Base-by-base conservation (phyloP, 2,888 invertebrate species). In the Teinopalpus imperialis region DNA sequence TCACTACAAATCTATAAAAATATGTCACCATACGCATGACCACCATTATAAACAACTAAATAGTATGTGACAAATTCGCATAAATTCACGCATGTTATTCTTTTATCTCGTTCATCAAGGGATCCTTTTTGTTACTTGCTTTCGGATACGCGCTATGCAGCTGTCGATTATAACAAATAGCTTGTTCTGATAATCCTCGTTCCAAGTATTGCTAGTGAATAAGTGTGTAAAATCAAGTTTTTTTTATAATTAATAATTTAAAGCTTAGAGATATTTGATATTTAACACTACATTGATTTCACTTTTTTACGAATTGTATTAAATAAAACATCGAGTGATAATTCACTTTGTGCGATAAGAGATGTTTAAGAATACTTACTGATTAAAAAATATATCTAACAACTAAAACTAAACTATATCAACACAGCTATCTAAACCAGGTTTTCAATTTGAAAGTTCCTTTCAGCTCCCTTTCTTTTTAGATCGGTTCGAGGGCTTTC, bases 91-190 rank as follows among this genome's bases (percentile, higher is more conserved):
- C 45, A 46, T 52, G 53, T 56, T 57, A 58, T 74, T 76, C 77
- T 79, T 80, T 81, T 81, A 76, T 74, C 70, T 69, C 61, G 63
- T 72, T 78, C 76, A 83, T 83, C 79, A 76, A 73, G 74, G 62
- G 65, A 61, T 51, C 56, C 53, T 69, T 70, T 71, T 86, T 85
- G 81, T 85, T 74, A 68, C 65, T 66, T 63, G 61, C 77, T 75
- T 74, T 64, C 59, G 63, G 72, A 58, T 80, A 80, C 73, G 71
- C 62, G 54, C 54, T 56, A 51, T 24, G 63, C 85, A 85, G 83
- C 86, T 86, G 86, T 74, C 68, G 71, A 72, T 75, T 68, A 66
- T 66, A 76, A 79, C 77, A 77, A 80, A 80, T 77, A 70, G 66
- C 62, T 55, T 58, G 53, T 61, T 69, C 65, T 70, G 41, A 73